Percentiles rank a stretch among this genome's conserved stretches.
phyloP scores from a whole-genome alignment of 2,113 vertebrate genomes.

The Upupa epops region DNA sequence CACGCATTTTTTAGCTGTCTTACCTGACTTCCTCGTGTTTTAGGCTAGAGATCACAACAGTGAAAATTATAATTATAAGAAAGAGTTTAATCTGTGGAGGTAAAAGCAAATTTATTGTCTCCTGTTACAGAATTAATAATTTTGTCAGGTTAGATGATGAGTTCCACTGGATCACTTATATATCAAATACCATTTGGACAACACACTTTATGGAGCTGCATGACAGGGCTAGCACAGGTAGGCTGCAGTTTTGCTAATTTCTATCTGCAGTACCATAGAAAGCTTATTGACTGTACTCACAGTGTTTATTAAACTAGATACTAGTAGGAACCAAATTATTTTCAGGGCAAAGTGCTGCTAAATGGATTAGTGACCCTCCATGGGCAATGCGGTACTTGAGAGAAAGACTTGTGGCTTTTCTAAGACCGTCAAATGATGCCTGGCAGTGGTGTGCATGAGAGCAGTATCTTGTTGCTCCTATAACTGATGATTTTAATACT shows the following conservation, averaged over 20 bases:
- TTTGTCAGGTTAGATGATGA: background rate
- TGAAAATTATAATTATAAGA: background rate
- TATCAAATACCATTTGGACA: background rate
- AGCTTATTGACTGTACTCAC: background rate
- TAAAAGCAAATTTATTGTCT: background rate
- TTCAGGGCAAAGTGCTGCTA: background rate
- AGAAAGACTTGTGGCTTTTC: background rate
- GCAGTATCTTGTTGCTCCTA: background rate
- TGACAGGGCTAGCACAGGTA: background rate
- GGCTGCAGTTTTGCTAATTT: background rate
- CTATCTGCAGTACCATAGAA: background rate
- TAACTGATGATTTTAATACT: constrained; percentile 24
- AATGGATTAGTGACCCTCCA: background rate
- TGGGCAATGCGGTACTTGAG: background rate
- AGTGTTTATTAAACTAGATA: background rate
- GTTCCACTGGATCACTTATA: background rate
- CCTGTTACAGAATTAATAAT: background rate
- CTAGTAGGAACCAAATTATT: background rate
- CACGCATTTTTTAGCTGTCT: background rate
- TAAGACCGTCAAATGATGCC: background rate
- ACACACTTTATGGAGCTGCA: background rate
- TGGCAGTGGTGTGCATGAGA: background rate
- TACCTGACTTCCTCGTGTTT: background rate
- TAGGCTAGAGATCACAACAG: background rate
- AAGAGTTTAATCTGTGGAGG: background rate